Evolutionary conservation across 1,140 invertebrate genomes (phyloP), one percentile per base, ranked within the genome.

Genomic region (Cherax destructor): DNA sequence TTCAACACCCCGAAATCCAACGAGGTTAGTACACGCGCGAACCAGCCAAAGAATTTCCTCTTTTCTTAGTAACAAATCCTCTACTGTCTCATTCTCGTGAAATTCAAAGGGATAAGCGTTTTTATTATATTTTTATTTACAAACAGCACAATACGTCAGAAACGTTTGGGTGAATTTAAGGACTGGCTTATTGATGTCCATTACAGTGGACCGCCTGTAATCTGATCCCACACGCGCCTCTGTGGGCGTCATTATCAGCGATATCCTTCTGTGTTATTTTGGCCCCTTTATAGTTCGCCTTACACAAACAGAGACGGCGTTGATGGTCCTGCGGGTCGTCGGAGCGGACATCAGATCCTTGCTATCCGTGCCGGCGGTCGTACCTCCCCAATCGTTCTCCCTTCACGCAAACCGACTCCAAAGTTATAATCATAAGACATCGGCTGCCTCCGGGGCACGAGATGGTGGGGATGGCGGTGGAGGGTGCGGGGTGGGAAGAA

Each of bases 371-470:
- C 69, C 69, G 30, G 21, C 69, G 9, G 5, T 69, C 65, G 18
- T 69, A 69, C 65, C 5, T 18, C 65, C 65, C 13, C 65, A 69
- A 10, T 69, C 65, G 69, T 7, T 74, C 69, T 74, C 24, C 69
- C 21, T 74, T 74, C 69, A 74, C 69, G 69, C 24, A 30, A 74
- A 30, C 69, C 69, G 9, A 30, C 41, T 21, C 61, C 18, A 4
- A 69, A 69, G 30, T 83, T 83, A 83, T 83, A 83, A 83, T 83
- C 81, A 83, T 61, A 83, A n/a, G 81, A 65, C 59, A 69, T 69
- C 61, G 59, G 61, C 61, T 24, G 16, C 61, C 59, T 83, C 69
- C 69, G 61, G 59, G 52, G 59, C 61, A 83, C 49, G 30, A 69
- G 59, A 69, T 69, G 30, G 61, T 18, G 59, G 69, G 13, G 56